Percentiles rank a stretch among this genome's conserved stretches.
Conservation (phyloP, 2,888 invertebrate genomes). For the Agrotis puta region DNA sequence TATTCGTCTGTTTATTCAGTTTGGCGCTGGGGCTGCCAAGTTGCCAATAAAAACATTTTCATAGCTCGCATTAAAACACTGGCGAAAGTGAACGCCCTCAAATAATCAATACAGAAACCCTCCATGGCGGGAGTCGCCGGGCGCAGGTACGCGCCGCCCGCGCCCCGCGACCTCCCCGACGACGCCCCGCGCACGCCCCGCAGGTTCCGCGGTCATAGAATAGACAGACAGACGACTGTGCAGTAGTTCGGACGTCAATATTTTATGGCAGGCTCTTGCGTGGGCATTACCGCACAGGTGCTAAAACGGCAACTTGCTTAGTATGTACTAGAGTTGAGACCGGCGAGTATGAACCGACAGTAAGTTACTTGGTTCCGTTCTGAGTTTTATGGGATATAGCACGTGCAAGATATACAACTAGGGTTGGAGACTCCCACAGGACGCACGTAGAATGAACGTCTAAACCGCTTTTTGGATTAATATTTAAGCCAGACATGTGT, state of each 20-base stretch:
- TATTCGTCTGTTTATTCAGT: slow-evolving; percentile 81
- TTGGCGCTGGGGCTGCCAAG: slow-evolving; percentile 78
- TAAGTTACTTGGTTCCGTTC: slow-evolving; percentile 35
- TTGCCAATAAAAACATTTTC: slow-evolving; percentile 89
- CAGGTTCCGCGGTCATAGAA: slow-evolving; percentile 76
- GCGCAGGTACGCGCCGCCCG: slow-evolving; percentile 84
- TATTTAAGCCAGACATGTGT: slow-evolving; percentile 21
- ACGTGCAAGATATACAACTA: slow-evolving; percentile 44
- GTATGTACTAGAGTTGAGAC: slow-evolving; percentile 45
- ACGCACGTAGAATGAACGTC: slow-evolving; percentile 25
- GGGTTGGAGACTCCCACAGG: slow-evolving; percentile 39
- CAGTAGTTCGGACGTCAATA: slow-evolving; percentile 67
- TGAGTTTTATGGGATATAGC: slow-evolving; percentile 47
- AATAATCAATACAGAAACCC: slow-evolving; percentile 78
- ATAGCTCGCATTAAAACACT: slow-evolving; percentile 89
- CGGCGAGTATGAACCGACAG: slow-evolving; percentile 26
- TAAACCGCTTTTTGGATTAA: slow-evolving; percentile 39
- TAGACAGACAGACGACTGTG: slow-evolving; percentile 72
- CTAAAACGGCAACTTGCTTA: slow-evolving; percentile 49
- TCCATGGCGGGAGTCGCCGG: slow-evolving; percentile 75
- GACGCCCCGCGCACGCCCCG: slow-evolving; percentile 67
- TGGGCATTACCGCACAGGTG: slow-evolving; percentile 58
- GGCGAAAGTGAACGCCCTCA: slow-evolving; percentile 89
- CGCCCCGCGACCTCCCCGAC: slow-evolving; percentile 69
- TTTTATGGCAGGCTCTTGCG: slow-evolving; percentile 61